phyloP scores from a whole-genome alignment of 1,140 invertebrate genomes.

The Meloidogyne hapla region DNA sequence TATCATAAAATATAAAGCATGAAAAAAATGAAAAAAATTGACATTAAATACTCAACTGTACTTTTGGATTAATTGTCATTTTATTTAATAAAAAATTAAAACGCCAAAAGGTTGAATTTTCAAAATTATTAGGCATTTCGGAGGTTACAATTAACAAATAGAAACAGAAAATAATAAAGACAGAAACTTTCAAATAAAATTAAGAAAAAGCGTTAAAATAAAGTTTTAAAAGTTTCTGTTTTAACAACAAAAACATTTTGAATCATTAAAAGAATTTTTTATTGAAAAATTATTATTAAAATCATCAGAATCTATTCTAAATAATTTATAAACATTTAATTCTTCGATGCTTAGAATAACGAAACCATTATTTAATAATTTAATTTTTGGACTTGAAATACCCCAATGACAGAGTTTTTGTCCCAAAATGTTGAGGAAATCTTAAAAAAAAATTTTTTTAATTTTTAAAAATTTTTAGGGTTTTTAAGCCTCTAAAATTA shows the following conservation, averaged over 20 bases:
- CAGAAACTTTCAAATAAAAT: too few species aligned
- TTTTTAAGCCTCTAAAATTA: too few species aligned
- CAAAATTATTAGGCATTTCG: too few species aligned
- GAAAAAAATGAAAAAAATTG: too few species aligned
- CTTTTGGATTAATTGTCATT: too few species aligned
- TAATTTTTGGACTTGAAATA: conserved; percentile 30
- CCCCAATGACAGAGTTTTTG: conserved; percentile 31
- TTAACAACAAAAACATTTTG: neutral
- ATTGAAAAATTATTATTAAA: neutral
- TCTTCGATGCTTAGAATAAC: conserved; percentile 28
- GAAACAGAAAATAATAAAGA: too few species aligned
- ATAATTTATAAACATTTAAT: neutral
- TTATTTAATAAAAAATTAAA: too few species aligned
- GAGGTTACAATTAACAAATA: too few species aligned
- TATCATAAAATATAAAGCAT: too few species aligned
- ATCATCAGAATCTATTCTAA: neutral
- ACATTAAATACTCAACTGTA: too few species aligned
- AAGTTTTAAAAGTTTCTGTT: neutral
- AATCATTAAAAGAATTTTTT: neutral
- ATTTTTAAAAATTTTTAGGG: neutral
- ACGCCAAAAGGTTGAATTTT: too few species aligned
- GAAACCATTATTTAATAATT: conserved; percentile 39
- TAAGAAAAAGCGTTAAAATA: too few species aligned
- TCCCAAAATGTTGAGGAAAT: neutral
- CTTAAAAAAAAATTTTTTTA: neutral